Conservation (phyloP, 2,797 vertebrate species). For the Semaprochilodus insignis region DNA sequence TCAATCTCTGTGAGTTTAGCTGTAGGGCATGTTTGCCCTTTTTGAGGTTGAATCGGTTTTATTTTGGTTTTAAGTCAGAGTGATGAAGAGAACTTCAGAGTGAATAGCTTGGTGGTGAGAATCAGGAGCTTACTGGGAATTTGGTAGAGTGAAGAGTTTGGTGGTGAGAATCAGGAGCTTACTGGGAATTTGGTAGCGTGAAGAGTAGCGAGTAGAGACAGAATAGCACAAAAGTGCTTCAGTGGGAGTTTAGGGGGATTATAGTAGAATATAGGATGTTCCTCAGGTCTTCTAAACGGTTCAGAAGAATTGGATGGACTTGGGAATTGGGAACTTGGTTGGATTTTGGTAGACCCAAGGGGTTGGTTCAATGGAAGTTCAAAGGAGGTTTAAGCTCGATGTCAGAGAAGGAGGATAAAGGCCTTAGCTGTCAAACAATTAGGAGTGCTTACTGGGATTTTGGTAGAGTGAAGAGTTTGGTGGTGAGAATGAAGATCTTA, state of each 20-base stretch:
- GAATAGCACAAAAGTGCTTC: no score
- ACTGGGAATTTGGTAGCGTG: background rate
- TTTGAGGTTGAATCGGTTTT: background rate
- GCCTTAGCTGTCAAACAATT: background rate
- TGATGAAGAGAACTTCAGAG: background rate
- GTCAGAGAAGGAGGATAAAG: background rate
- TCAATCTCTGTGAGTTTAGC: conserved; percentile 20
- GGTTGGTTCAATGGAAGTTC: no score
- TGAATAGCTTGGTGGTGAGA: background rate
- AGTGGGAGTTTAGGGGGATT: no score
- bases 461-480: no score
- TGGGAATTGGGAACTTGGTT: no score
- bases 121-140: background rate
- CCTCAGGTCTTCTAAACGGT: no score
- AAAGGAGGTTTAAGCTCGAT: background rate
- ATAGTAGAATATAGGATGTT: no score
- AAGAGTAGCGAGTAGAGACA: no score
- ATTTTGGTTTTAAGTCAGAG: background rate
- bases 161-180: background rate
- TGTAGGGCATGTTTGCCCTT: background rate
- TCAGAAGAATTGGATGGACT: no score
- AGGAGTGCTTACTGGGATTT: no score
- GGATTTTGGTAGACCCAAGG: no score
- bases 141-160: background rate
- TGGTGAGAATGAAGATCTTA: no score